Evolutionary conservation across 2,113 vertebrate genomes (phyloP), one percentile per base, ranked within the genome.

Genomic region (Sapajus apella): DNA sequence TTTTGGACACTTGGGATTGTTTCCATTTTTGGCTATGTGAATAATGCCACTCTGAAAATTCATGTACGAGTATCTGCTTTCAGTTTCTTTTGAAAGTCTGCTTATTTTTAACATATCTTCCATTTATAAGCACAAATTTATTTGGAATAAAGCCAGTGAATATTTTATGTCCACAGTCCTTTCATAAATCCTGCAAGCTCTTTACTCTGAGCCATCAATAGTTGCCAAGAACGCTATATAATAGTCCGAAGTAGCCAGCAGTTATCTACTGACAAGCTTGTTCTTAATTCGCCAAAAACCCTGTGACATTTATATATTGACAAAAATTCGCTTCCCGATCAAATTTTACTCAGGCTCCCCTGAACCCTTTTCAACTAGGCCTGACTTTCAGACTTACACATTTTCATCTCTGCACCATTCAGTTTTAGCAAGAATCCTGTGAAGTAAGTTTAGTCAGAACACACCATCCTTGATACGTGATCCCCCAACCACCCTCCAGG

Each of bases 271-370:
- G 55, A 82, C 64, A 89, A 80, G 58, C 9, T 77, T 40, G 80
- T 50, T 92, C 94, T 90, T 92, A 81, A 86, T 92, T 68, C 87
- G n/a, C 75, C n/a, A 87, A 85, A 91, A 88, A 32, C 6, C 0
- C 56, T n/a, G 7, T 94, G 30, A 47, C 45, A 77, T 56, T 92
- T 92, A 70, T 70, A 45, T 83, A 25, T 81, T 91, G 9, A 83
- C 66, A 73, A 56, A 91, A 32, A 45, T 73, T 56, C 8, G 56
- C 47, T 72, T 35, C 45, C 77, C 58, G 61, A 91, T 43, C 25
- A 18, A 81, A 70, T 7, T 88, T 25, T 88, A 21, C 40, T 52
- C 25, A 70, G 45, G 37, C 3, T 83, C 35, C 5, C 27, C 50
- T 82, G 66, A 91, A 91, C 50, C 3, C 37, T 77, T 90, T 80